Base-by-base conservation (phyloP, 1,140 invertebrate species). In the Delia radicum region DNA sequence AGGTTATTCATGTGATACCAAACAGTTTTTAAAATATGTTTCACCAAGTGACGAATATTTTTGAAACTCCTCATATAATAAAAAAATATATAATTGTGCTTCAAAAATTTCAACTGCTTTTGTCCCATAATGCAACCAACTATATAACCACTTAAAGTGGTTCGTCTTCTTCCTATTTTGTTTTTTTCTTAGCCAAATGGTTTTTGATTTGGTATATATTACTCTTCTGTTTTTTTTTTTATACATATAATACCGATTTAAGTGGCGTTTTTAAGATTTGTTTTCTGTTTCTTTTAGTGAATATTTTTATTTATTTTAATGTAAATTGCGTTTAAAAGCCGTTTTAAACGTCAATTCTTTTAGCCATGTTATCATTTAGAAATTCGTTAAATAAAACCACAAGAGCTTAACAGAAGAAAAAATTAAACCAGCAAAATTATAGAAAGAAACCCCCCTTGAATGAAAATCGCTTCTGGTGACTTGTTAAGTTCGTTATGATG, bases 401-500 rank as follows among this genome's bases (percentile, higher is more conserved):
- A 69, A 26, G n/a, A 21, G 62, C 26, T 29, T 15, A 65, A n/a
- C n/a, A 24, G 6, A 55, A 55, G 8, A 55, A 55, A 55, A 55
- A 55, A 37, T 33, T 33, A 37, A 21, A 55, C 12, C n/a, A n/a
- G n/a, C n/a, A n/a, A n/a, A n/a, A n/a, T n/a, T n/a, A n/a, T n/a
- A n/a, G n/a, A 29, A 15, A 67, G 27, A 29, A 29, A 29, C 65
- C 65, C 65, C 31, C 65, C 65, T 37, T 24, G n/a, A 31, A 13
- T 31, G 29, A 24, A 69, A 69, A 69, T 33, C 65, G 65, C 65
- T 69, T 78, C 79, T 82, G 80, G 80, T 80, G 76, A 79, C 79
- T 80, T 81, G 80, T 83, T 80, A 84, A 80, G 82, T 82, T 84
- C 82, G 82, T 84, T 84, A 84, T 84, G 80, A 81, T 71, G 28